These are phyloP conservation scores for Eurypyga helias DNA, from an alignment of 2,113 vertebrate genomes.

Conservation along the genomic window DNA sequence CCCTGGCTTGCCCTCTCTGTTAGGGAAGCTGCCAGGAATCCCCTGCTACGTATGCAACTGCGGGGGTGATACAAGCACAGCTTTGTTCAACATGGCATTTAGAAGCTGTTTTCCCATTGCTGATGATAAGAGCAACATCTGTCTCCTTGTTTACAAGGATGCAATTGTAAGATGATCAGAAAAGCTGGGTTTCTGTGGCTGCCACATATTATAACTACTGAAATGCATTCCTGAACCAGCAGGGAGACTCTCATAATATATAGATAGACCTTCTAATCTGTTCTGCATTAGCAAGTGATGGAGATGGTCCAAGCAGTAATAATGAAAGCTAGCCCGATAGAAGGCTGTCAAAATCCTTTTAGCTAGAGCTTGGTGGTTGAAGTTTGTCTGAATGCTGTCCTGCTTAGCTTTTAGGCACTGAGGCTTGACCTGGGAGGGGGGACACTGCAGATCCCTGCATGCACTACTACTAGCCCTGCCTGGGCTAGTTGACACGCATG, in stretches of 20 bases:
- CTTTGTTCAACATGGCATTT: neutral
- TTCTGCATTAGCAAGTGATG: neutral
- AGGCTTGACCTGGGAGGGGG: neutral
- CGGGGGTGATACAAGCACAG: neutral
- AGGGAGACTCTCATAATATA: neutral
- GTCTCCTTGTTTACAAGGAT: constrained; percentile 18
- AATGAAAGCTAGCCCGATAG: neutral
- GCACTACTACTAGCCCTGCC: neutral
- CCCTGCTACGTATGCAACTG: neutral
- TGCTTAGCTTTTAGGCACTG: neutral
- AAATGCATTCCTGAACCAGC: neutral
- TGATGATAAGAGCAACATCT: constrained; percentile 24
- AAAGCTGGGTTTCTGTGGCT: neutral
- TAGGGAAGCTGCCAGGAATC: constrained; percentile 3
- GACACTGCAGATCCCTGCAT: neutral
- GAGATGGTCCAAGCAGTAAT: neutral
- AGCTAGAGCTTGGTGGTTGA: neutral
- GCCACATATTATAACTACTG: neutral
- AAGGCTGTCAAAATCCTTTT: neutral
- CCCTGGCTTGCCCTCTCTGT: neutral
- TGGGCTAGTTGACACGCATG: neutral
- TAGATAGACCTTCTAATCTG: neutral
- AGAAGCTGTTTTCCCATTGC: neutral
- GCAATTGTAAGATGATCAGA: neutral
- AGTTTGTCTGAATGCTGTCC: neutral